Percentiles rank a stretch among this genome's conserved stretches.
phyloP scores from a whole-genome alignment of 2,113 vertebrate genomes.

The Corydoras sp. region DNA sequence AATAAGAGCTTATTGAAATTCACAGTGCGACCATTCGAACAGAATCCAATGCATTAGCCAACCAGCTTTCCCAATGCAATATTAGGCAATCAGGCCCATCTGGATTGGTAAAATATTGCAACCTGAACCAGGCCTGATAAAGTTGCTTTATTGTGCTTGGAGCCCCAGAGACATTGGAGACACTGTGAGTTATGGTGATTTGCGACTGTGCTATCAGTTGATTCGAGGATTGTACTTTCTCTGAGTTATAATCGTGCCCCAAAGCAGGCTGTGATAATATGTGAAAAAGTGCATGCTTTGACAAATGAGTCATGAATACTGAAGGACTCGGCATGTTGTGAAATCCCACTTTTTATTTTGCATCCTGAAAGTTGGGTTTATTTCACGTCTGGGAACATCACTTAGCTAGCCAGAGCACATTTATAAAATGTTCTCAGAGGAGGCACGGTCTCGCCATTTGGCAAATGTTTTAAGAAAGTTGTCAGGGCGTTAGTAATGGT shows the following conservation, averaged over 20 bases:
- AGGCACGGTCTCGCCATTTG: background rate
- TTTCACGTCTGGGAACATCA: conserved; percentile 8
- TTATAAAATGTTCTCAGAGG: background rate
- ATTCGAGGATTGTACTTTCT: conserved; percentile 15
- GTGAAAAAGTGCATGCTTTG: conserved; percentile 16
- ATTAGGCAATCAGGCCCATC: conserved; percentile 46
- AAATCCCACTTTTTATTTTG: conserved; percentile 15
- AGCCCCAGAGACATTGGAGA: conserved; percentile 17
- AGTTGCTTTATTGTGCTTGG: conserved; percentile 13
- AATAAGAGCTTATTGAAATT: conserved; percentile 52
- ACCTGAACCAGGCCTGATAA: conserved; percentile 28
- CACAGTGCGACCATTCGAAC: conserved; percentile 40
- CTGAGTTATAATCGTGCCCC: conserved; percentile 18
- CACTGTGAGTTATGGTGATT: conserved; percentile 9
- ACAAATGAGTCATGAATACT: conserved; percentile 38
- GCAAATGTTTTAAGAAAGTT: conserved; percentile 12
- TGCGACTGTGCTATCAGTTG: conserved; percentile 14
- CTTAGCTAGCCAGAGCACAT: background rate
- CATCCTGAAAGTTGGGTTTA: background rate
- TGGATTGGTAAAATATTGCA: conserved; percentile 13
- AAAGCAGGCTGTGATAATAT: conserved; percentile 17
- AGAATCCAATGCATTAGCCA: conserved; percentile 40
- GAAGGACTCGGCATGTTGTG: conserved; percentile 12
- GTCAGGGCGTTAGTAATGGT: conserved; percentile 15
- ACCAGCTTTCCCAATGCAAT: conserved; percentile 46